These are phyloP conservation scores for Turritopsis dohrnii DNA, from an alignment of 30 jellyfish, hydroid and myxozoan genomes.

Conservation along the genomic window DNA sequence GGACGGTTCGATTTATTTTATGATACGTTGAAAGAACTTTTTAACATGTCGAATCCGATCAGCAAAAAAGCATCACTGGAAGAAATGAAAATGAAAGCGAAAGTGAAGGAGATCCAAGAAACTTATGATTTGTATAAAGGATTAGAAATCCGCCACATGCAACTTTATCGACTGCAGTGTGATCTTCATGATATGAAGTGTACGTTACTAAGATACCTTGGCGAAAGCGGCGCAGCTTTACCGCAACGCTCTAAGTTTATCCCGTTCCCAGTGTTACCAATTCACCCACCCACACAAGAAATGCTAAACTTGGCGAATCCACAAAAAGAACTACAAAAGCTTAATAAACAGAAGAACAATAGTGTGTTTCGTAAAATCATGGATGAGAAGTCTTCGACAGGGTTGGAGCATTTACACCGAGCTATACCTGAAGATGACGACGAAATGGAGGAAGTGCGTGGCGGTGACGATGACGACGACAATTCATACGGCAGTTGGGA, in stretches of 20 bases:
- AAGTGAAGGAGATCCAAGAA: constrained; percentile 19
- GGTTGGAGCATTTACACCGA: neutral
- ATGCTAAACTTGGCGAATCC: constrained; percentile 6
- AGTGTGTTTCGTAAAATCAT: constrained; percentile 29
- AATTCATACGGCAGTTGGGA: constrained; percentile 63
- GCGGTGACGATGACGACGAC: constrained; percentile 13
- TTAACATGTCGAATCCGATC: constrained; percentile 8
- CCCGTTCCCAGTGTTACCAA: constrained; percentile 17
- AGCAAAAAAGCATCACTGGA: neutral
- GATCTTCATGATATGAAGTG: constrained; percentile 33
- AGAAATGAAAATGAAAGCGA: neutral
- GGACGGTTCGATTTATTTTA: constrained; percentile 42
- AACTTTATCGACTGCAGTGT: constrained; percentile 33
- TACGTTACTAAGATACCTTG: neutral
- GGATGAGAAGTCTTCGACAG: constrained; percentile 23
- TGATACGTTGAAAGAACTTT: constrained; percentile 40
- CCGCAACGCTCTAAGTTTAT: constrained; percentile 20
- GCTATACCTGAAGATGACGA: constrained; percentile 22
- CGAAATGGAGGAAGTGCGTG: constrained; percentile 16
- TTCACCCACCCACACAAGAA: constrained; percentile 25
- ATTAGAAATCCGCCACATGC: constrained; percentile 37
- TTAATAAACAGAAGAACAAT: constrained; percentile 5
- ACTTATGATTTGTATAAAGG: constrained; percentile 17
- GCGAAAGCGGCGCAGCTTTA: constrained; percentile 4
- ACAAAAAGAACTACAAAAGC: neutral